Conservation (phyloP, 37 sponge, comb jelly and placozoan genomes). For the Oscarella lobularis region DNA sequence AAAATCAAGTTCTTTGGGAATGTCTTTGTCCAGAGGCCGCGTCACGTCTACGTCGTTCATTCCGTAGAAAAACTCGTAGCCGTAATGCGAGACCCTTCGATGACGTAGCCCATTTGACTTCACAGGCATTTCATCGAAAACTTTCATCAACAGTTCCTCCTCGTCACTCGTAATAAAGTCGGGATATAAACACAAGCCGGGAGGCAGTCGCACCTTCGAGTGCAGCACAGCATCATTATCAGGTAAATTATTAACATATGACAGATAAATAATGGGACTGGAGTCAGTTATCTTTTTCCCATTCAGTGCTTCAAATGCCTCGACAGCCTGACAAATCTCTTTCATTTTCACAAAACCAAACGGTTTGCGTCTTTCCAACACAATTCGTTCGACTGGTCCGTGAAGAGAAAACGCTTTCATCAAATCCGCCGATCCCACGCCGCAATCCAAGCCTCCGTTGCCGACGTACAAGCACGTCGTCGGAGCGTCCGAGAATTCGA, state of each 20-base stretch:
- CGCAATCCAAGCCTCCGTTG: slow-evolving; percentile 52
- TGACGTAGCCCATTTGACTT: slow-evolving; percentile 27
- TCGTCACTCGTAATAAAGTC: slow-evolving; percentile 29
- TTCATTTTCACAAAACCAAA: slow-evolving; percentile 29
- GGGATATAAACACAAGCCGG: slow-evolving; percentile 28
- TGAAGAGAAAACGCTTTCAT: background rate
- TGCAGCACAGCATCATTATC: background rate
- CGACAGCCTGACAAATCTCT: background rate
- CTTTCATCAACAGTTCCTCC: slow-evolving; percentile 25
- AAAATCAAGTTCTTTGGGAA: slow-evolving; percentile 32
- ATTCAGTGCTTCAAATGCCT: background rate
- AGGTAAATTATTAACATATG: background rate
- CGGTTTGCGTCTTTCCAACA: slow-evolving; percentile 20
- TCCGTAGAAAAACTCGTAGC: slow-evolving; percentile 74
- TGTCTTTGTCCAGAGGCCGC: slow-evolving; percentile 42
- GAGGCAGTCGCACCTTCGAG: slow-evolving; percentile 6
- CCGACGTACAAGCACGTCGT: slow-evolving; percentile 27
- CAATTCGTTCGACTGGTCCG: background rate
- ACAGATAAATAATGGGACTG: background rate
- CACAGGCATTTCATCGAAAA: slow-evolving; percentile 6
- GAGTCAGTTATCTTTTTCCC: background rate
- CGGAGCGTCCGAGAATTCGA: slow-evolving; percentile 13
- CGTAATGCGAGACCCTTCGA: slow-evolving; percentile 63
- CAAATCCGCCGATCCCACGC: slow-evolving; percentile 20
- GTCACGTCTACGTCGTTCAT: slow-evolving; percentile 52